Evolutionary conservation across 1,140 invertebrate genomes (phyloP).

Genomic region (Leptestheria dahalacensis): DNA sequence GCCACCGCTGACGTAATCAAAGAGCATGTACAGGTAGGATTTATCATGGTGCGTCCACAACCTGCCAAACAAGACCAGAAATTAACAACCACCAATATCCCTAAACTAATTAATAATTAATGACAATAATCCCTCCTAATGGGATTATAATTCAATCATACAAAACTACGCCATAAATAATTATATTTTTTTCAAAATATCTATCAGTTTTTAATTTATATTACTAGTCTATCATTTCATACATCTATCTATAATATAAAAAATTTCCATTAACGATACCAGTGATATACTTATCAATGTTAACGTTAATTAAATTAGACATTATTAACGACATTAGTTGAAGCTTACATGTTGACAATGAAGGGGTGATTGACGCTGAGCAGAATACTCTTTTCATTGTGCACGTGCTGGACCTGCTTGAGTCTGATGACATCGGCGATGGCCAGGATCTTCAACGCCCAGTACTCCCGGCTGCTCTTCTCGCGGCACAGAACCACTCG

Average conservation of each 20-base stretch:
- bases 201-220: no score
- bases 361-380: slow-evolving; percentile 78
- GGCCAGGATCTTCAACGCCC: slow-evolving; percentile 79
- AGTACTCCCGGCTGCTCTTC: slow-evolving; percentile 56
- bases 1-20: slow-evolving; percentile 88
- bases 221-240: no score
- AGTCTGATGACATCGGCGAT: slow-evolving; percentile 80
- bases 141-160: no score
- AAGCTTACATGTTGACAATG: slow-evolving; percentile 87
- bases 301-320: no score
- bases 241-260: no score
- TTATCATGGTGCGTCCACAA: slow-evolving; percentile 78
- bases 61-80: slow-evolving; percentile 36
- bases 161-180: no score
- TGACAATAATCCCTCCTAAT: no score
- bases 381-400: slow-evolving; percentile 83
- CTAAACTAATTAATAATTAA: neutral
- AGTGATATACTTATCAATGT: no score
- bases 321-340: no score
- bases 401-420: slow-evolving; percentile 87
- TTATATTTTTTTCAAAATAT: no score
- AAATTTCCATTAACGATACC: no score
- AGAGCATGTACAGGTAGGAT: slow-evolving; percentile 77
- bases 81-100: neutral
- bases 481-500: slow-evolving; percentile 72